phyloP scores from a whole-genome alignment of 2,797 vertebrate species.

The Halcyon smyrnensis region DNA sequence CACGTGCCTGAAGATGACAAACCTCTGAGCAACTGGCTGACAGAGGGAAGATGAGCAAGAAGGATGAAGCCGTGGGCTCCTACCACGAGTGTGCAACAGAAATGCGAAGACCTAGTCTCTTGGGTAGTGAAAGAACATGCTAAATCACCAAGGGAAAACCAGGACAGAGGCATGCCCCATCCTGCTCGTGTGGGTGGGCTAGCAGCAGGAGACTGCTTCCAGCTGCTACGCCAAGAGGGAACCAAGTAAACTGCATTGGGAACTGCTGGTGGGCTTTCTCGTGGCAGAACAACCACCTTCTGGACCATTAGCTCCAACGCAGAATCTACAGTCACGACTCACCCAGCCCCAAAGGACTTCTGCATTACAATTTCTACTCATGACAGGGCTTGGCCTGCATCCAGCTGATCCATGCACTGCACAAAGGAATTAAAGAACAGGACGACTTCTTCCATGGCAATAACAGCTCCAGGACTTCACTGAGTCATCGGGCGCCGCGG shows the following conservation, averaged over 20 bases:
- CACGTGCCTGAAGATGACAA: not conserved
- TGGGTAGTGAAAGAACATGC: not conserved
- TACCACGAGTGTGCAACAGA: rapidly evolving
- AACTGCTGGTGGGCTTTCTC: not conserved
- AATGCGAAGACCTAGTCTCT: not conserved
- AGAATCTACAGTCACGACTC: not conserved
- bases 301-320: not conserved
- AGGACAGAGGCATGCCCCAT: not conserved
- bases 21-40: rapidly evolving
- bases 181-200: slow-evolving; percentile 1
- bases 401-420: not conserved
- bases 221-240: not conserved
- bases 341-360: not conserved
- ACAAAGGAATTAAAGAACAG: slow-evolving; percentile 59
- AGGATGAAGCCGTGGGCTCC: not conserved
- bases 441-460: slow-evolving; percentile 45
- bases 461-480: slow-evolving; percentile 44
- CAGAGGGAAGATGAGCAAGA: rapidly evolving
- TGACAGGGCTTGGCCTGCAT: slow-evolving; percentile 25
- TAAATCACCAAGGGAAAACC: not conserved
- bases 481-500: slow-evolving; percentile 39
- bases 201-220: not conserved
- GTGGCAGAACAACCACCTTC: not conserved
- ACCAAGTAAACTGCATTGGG: not conserved
- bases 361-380: slow-evolving; percentile 1